phyloP scores from a whole-genome alignment of 2,888 invertebrate genomes.

The Gonocerus acuteangulatus region DNA sequence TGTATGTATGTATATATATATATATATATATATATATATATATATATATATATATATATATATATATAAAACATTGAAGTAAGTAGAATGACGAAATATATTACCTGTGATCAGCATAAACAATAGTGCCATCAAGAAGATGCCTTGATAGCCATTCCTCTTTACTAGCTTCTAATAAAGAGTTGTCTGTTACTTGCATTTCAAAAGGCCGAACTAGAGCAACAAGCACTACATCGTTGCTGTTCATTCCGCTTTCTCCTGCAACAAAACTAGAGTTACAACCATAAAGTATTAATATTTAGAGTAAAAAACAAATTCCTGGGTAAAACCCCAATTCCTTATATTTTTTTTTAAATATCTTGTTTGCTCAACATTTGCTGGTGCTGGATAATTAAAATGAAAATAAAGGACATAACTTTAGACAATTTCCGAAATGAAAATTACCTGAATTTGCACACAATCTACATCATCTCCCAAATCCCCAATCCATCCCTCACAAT shows the following conservation, averaged over 20 bases:
- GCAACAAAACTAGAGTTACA: neutral
- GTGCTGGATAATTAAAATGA: too few species aligned
- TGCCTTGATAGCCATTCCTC: slow-evolving; percentile 87
- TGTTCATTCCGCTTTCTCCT: slow-evolving; percentile 12
- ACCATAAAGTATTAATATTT: neutral
- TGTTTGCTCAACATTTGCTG: too few species aligned
- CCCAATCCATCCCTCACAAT: too few species aligned
- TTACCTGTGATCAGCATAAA: slow-evolving; percentile 75
- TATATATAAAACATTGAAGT: neutral
- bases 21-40: too few species aligned
- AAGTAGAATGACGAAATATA: too few species aligned
- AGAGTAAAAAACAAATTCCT: neutral
- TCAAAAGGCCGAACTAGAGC: slow-evolving; percentile 62
- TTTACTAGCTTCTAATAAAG: slow-evolving; percentile 58
- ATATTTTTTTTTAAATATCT: too few species aligned
- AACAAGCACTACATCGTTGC: slow-evolving; percentile 41
- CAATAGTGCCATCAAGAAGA: slow-evolving; percentile 77
- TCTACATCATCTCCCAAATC: too few species aligned
- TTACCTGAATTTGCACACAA: too few species aligned
- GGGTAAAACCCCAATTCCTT: neutral
- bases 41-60: too few species aligned
- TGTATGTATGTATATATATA: too few species aligned
- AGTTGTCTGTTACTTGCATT: slow-evolving; percentile 57
- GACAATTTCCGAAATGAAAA: too few species aligned
- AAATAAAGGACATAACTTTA: too few species aligned